phyloP scores from a whole-genome alignment of 2,888 invertebrate genomes.

The Caradrina kadenii region DNA sequence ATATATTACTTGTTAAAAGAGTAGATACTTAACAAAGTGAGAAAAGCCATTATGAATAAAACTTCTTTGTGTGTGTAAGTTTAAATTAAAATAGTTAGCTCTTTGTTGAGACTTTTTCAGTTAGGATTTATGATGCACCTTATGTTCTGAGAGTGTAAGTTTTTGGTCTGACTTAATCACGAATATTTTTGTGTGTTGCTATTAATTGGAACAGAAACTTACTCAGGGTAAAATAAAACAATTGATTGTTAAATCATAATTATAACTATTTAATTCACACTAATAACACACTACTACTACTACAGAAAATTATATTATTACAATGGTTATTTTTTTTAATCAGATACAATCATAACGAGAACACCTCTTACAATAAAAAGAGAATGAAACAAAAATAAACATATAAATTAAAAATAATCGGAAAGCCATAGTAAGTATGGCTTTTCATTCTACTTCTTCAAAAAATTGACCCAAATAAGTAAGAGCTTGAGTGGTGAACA shows the following conservation, averaged over 20 bases:
- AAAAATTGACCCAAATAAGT: neutral
- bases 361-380: neutral
- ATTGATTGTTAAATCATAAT: neutral
- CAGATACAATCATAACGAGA: neutral
- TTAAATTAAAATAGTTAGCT: neutral
- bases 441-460: neutral
- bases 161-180: too few species aligned
- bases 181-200: too few species aligned
- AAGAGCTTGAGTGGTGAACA: neutral
- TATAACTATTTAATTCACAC: too few species aligned
- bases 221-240: neutral
- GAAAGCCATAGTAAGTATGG: neutral
- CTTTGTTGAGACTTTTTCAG: neutral
- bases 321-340: neutral
- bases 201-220: too few species aligned
- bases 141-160: too few species aligned
- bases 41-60: neutral
- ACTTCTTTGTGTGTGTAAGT: neutral
- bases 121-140: neutral
- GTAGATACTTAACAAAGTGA: too few species aligned
- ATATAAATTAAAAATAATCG: neutral
- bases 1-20: neutral
- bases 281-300: too few species aligned
- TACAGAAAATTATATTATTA: neutral
- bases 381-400: slow-evolving; percentile 9